Conservation (phyloP, 2,888 invertebrate genomes). For the Melinaea marsaeus region DNA sequence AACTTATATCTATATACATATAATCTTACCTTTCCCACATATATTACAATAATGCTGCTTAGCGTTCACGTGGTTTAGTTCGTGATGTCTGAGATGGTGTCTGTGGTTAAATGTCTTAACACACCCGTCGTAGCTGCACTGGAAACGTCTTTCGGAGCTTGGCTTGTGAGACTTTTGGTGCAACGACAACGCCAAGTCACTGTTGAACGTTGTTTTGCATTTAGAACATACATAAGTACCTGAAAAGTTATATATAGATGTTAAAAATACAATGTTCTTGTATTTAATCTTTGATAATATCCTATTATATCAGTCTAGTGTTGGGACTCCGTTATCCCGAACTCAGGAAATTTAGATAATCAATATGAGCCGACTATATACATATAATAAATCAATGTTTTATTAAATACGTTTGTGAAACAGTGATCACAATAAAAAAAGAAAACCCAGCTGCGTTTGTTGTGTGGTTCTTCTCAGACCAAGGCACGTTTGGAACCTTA, state of each 20-base stretch:
- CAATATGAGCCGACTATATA: no score
- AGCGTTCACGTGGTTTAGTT: conserved; percentile 59
- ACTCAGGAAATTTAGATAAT: no score
- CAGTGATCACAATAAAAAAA: no score
- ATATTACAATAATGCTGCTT: conserved; percentile 61
- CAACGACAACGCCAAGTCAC: conserved; percentile 55
- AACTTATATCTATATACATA: neutral
- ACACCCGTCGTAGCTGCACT: conserved; percentile 55
- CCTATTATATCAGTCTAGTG: no score
- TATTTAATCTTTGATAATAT: no score
- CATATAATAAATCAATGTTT: no score
- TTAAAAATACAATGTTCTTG: no score
- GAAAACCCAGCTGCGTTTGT: no score
- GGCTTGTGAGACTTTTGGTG: conserved; percentile 62
- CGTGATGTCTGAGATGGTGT: conserved; percentile 69
- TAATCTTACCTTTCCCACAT: conserved; percentile 62
- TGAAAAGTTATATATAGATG: conserved; percentile 35
- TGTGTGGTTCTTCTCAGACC: no score
- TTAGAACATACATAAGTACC: conserved; percentile 56
- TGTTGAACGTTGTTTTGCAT: conserved; percentile 57
- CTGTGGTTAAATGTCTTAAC: conserved; percentile 65
- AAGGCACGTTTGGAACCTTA: no score
- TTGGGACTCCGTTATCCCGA: no score
- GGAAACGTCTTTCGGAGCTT: conserved; percentile 53
- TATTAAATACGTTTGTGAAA: no score